phyloP scores from a whole-genome alignment of 2,797 vertebrate genomes.

The Kryptopterus vitreolus region DNA sequence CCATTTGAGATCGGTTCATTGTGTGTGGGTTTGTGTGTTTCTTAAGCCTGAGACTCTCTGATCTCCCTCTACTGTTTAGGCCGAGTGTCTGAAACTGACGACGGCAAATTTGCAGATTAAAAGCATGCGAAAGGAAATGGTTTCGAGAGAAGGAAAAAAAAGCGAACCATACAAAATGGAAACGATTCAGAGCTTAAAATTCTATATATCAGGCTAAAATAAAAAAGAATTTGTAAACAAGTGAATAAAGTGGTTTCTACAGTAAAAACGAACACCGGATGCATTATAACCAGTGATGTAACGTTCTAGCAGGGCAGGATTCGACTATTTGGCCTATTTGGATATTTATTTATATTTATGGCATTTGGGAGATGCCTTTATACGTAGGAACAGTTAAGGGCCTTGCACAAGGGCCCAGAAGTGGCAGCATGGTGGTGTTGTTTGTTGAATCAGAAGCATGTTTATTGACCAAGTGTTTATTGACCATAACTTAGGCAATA shows the following conservation, averaged over 20 bases:
- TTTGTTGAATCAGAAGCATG: not conserved
- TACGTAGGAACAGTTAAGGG: too few species aligned
- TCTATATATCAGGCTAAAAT: not conserved
- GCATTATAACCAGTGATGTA: not conserved
- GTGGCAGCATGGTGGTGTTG: too few species aligned
- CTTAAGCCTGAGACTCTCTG: not conserved
- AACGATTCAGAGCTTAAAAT: too few species aligned
- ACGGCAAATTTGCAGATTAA: too few species aligned
- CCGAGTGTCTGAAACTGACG: slow-evolving; percentile 33
- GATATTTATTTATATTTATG: too few species aligned
- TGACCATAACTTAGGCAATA: too few species aligned
- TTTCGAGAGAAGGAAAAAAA: too few species aligned
- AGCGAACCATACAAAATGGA: not conserved
- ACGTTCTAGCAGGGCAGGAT: not conserved
- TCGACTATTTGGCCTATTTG: not conserved
- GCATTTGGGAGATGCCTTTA: too few species aligned
- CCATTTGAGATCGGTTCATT: not conserved
- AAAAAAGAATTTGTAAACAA: not conserved
- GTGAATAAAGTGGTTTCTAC: not conserved
- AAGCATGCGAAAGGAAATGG: too few species aligned
- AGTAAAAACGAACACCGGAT: not conserved
- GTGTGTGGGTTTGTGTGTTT: slow-evolving; percentile 1
- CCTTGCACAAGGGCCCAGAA: too few species aligned
- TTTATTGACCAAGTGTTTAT: too few species aligned
- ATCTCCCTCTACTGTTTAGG: not conserved